Base-by-base conservation (phyloP, 2,888 invertebrate species). In the Cyclophora punctaria region DNA sequence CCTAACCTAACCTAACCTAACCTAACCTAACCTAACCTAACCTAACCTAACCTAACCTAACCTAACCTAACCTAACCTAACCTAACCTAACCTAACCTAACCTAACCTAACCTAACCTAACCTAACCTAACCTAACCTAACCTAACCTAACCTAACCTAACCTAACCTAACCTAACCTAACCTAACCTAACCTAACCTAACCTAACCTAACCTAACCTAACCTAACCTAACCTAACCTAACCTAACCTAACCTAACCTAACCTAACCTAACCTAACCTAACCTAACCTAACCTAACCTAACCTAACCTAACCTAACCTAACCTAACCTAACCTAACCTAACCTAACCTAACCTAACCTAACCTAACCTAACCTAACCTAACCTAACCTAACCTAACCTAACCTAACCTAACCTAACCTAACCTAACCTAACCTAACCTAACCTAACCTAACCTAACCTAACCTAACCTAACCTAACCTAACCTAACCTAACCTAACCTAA, bases 61-160 rank as follows among this genome's bases (percentile, higher is more conserved):
- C 58, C 53, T 53, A 56, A 54, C 55, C 58, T 56, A 52, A 54
- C 55, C 58, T 56, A 54, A 52, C 55, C 58, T 58, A 53, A 53
- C 58, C 58, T 58, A 53, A 53, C 58, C 58, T 58, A 53, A 53
- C 58, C 57, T 57, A 54, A 52, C 53, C 52, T 52, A 52, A 52
- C 55, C 57, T 57, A 55, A 55, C 57, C 57, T 57, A 55, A 55
- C 57, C 57, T 55, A 55, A 52, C 57, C 55, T 55, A 55, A 52
- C 57, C 55, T 55, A 53, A 52, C 55, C 57, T 55, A 54, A 52
- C 57, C 50, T 48, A 48, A 48, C 48, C 48, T 48, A 48, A 48
- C 48, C 48, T 48, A 48, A 48, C 48, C 48, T 48, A 48, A 48
- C 48, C 48, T 48, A 48, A 48, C 48, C 48, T 48, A 48, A 48